A percentile compares a stretch with the other conserved stretches of the same genome.
Evolutionary conservation across 2,113 vertebrate genomes (phyloP).

Genomic region (Campylorhamphus procurvoides): DNA sequence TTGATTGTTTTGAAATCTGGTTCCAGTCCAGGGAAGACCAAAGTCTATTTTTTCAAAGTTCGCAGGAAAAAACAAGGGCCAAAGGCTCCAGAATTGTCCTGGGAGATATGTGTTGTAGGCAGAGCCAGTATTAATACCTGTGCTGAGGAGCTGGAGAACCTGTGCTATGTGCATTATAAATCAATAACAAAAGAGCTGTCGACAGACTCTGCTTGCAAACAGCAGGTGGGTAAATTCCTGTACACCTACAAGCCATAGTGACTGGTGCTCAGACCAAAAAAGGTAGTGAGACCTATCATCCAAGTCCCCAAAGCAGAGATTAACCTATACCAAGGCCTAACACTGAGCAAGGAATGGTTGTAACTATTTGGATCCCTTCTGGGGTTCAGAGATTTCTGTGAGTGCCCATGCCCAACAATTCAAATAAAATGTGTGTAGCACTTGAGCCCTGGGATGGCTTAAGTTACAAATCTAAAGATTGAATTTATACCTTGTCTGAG

Average conservation of each 20-base stretch:
- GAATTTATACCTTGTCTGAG: not conserved
- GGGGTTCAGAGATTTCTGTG: not conserved
- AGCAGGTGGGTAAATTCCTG: not conserved
- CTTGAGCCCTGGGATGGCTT: not conserved
- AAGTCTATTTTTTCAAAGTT: not conserved
- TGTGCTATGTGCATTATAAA: not conserved
- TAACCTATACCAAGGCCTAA: not conserved
- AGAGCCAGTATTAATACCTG: not conserved
- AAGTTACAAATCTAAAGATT: not conserved
- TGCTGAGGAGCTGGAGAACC: not conserved
- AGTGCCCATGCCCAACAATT: not conserved
- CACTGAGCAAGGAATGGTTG: not conserved
- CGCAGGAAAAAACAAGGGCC: not conserved
- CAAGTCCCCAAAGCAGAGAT: not conserved
- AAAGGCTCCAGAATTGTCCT: not conserved
- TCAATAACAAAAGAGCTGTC: not conserved
- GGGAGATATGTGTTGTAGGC: not conserved
- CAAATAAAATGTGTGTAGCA: fast-evolving
- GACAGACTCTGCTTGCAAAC: not conserved
- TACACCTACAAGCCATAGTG: not conserved
- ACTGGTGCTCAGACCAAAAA: not conserved
- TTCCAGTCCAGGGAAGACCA: not conserved
- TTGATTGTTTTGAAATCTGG: not conserved
- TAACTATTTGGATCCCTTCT: not conserved
- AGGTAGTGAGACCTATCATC: not conserved